These are phyloP conservation scores for Litoditis marina DNA, from an alignment of 2,888 invertebrate species.

Conservation along the genomic window DNA sequence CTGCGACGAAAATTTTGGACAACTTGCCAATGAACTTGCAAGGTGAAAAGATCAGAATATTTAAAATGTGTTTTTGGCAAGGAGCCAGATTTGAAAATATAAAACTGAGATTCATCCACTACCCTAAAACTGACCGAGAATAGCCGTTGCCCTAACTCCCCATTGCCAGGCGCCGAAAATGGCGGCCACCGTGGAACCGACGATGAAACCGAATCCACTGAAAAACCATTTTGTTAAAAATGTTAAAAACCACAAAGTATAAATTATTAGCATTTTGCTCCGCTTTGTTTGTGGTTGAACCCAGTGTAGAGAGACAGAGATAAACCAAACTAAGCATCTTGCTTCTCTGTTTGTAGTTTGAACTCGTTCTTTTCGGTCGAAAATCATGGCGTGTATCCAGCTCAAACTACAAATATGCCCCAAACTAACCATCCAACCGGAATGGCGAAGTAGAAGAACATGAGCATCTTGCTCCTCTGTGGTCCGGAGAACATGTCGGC, in stretches of 20 bases:
- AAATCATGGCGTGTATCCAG: too few species aligned
- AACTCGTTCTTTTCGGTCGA: too few species aligned
- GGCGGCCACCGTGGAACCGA: conserved; percentile 82
- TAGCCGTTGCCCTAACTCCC: conserved; percentile 84
- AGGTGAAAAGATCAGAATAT: too few species aligned
- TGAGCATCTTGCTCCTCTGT: conserved; percentile 83
- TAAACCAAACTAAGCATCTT: conserved; percentile 75
- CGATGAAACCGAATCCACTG: conserved; percentile 89
- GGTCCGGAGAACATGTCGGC: conserved; percentile 84
- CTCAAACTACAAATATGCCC: background rate
- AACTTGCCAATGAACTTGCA: too few species aligned
- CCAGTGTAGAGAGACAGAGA: background rate
- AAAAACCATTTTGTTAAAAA: conserved; percentile 41
- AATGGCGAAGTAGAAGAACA: conserved; percentile 95
- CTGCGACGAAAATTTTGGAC: too few species aligned
- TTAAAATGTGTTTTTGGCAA: too few species aligned
- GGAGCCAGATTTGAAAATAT: too few species aligned
- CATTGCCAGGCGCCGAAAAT: conserved; percentile 79
- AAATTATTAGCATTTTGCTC: background rate
- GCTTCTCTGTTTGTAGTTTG: conserved; percentile 74
- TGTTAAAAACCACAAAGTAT: background rate
- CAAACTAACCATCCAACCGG: conserved; percentile 73
- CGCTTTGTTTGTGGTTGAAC: background rate
- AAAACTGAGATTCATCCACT: background rate
- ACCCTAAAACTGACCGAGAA: conserved; percentile 70